Percentiles rank a stretch among this genome's conserved stretches.
Evolutionary conservation across 1,140 invertebrate species (phyloP).

Genomic region (Drosophila arawakana): DNA sequence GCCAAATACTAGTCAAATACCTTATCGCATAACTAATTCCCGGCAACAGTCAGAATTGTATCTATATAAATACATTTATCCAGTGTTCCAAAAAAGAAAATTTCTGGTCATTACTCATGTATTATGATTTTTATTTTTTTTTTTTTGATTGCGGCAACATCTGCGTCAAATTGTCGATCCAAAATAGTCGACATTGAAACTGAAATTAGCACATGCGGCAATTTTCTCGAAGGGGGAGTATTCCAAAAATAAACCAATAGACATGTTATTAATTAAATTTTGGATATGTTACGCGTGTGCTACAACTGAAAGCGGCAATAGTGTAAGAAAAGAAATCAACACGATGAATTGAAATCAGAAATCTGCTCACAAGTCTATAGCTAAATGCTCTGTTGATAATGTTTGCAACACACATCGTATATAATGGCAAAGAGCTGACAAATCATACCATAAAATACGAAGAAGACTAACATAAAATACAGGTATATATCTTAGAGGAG

Average conservation of each 20-base stretch:
- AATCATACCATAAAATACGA: constrained; percentile 21
- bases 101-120: constrained; percentile 28
- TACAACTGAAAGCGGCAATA: constrained; percentile 13
- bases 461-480: background rate
- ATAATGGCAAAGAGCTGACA: constrained; percentile 25
- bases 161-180: constrained; percentile 34
- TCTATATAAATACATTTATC: constrained; percentile 9
- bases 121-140: background rate
- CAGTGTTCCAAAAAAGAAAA: constrained; percentile 23
- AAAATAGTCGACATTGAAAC: constrained; percentile 77
- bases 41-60: background rate
- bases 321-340: background rate
- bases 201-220: constrained; percentile 52
- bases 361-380: background rate
- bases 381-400: constrained; percentile 30
- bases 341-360: background rate
- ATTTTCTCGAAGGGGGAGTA: background rate
- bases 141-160: constrained; percentile 29
- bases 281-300: constrained; percentile 62
- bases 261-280: constrained; percentile 74
- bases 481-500: constrained; percentile 2
- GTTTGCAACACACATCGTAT: background rate
- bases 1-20: too few species aligned
- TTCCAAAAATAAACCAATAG: constrained; percentile 63
- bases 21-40: background rate